Evolutionary conservation across 2,797 vertebrate species (phyloP).

Genomic region (Philypnodon macrostomus): DNA sequence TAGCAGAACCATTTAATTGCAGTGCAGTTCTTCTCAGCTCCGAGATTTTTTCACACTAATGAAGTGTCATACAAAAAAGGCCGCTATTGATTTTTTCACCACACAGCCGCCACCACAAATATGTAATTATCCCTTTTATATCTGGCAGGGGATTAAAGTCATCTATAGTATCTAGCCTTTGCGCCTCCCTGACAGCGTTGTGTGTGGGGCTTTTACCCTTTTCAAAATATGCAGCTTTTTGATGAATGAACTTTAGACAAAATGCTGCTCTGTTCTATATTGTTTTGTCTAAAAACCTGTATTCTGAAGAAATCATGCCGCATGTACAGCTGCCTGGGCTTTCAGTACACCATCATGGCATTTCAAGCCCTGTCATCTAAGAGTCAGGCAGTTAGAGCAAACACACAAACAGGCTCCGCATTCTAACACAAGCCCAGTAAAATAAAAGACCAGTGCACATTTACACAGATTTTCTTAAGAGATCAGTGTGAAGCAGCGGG

Average conservation of each 20-base stretch:
- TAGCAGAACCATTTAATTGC: constrained; percentile 99
- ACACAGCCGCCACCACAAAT: constrained; percentile 99
- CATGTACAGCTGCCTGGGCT: constrained; percentile 77
- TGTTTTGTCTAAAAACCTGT: constrained; percentile 85
- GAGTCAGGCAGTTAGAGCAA: constrained; percentile 67
- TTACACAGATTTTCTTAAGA: constrained; percentile 39
- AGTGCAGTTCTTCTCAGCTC: constrained; percentile 96
- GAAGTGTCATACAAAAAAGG: constrained; percentile 99
- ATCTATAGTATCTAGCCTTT: constrained; percentile 99
- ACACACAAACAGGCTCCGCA: constrained; percentile 44
- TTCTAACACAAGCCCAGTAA: constrained; percentile 38
- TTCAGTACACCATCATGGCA: constrained; percentile 80
- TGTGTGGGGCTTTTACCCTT: constrained; percentile 99
- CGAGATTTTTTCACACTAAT: constrained; percentile 99
- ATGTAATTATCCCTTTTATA: constrained; percentile 99
- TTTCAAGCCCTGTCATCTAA: constrained; percentile 77
- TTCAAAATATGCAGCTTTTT: constrained; percentile 98
- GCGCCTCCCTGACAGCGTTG: constrained; percentile 96
- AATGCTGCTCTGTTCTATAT: constrained; percentile 92
- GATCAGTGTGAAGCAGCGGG: constrained; percentile 50
- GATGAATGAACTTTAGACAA: constrained; percentile 99
- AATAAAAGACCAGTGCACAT: constrained; percentile 31
- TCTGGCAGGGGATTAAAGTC: constrained; percentile 99
- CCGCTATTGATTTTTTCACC: constrained; percentile 99
- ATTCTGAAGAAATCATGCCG: constrained; percentile 79